phyloP scores from a whole-genome alignment of 2,888 invertebrate genomes.

The Trileptium ribeirensis region DNA sequence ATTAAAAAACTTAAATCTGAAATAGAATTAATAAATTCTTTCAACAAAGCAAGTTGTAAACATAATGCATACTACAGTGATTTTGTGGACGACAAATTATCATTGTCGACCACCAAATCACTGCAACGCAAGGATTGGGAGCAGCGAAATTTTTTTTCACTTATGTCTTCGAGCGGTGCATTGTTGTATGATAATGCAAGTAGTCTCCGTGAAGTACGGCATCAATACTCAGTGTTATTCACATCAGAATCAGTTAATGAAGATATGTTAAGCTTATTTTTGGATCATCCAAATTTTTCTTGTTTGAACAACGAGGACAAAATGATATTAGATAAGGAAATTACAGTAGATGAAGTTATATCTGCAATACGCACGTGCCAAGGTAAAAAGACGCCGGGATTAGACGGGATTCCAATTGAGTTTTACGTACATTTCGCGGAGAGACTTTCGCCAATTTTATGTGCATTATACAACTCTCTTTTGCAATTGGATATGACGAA shows the following conservation, averaged over 20 bases:
- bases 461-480: background rate
- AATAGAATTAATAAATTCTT: background rate
- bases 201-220: background rate
- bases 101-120: background rate
- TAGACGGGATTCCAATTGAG: background rate
- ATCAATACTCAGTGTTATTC: background rate
- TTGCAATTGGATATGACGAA: background rate
- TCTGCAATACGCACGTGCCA: background rate
- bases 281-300: background rate
- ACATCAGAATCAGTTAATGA: background rate
- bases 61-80: background rate
- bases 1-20: background rate
- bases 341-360: background rate
- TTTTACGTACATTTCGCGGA: background rate
- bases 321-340: background rate
- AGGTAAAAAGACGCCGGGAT: background rate
- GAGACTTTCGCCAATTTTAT: background rate
- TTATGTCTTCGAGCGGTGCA: background rate
- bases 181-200: background rate
- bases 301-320: background rate
- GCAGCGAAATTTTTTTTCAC: background rate
- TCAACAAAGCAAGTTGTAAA: background rate
- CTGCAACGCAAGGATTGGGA: background rate
- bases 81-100: background rate
- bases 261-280: background rate